A percentile compares a stretch with the other conserved stretches of the same genome.
Evolutionary conservation across 2,888 invertebrate species (phyloP).

Genomic region (Seladonia tumulorum): DNA sequence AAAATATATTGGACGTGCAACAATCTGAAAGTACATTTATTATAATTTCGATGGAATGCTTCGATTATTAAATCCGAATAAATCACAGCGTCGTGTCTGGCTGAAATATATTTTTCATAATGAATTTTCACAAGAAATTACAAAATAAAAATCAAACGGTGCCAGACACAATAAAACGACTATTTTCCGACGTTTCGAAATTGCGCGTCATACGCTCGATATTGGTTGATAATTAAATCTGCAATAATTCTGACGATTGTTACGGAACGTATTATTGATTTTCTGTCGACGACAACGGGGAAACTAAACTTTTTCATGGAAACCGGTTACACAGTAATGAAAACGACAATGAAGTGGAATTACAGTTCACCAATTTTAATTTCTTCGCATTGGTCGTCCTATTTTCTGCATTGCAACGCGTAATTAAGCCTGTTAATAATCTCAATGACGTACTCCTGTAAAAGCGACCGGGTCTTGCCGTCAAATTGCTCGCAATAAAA

Average conservation of each 20-base stretch:
- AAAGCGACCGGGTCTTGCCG: not conserved
- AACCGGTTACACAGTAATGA: not conserved
- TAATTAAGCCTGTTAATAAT: constrained; percentile 15
- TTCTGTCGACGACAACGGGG: constrained; percentile 24
- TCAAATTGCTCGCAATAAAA: not conserved
- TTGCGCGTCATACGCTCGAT: constrained; percentile 6
- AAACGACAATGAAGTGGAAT: not conserved
- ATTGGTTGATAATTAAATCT: constrained; percentile 20
- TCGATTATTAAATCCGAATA: not conserved
- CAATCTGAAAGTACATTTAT: not conserved
- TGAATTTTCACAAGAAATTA: constrained; percentile 2
- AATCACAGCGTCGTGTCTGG: not conserved
- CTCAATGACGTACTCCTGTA: not conserved
- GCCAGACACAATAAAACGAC: not conserved
- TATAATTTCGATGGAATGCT: not conserved
- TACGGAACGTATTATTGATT: constrained; percentile 15
- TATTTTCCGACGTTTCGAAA: not conserved
- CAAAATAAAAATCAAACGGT: constrained; percentile 12
- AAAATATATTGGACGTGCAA: not conserved
- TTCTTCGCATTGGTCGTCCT: not conserved
- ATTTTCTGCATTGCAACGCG: constrained; percentile 1
- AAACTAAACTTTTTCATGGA: not conserved
- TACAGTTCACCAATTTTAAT: constrained; percentile 14
- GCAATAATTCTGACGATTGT: constrained; percentile 32
- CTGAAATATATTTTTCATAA: not conserved